Evolutionary conservation across 2,113 vertebrate species (phyloP).

Genomic region (Tapirus terrestris): DNA sequence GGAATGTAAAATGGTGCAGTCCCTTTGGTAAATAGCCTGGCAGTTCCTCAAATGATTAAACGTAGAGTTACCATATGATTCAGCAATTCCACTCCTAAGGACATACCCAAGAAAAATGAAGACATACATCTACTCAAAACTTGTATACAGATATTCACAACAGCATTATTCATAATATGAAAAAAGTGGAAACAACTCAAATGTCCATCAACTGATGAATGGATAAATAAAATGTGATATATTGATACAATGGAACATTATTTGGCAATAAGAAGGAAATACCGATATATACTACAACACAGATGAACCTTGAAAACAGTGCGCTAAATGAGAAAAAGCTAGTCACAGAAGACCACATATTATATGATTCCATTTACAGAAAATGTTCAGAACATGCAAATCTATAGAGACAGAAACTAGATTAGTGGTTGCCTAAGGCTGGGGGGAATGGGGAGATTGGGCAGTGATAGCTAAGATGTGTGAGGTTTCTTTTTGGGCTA

Average conservation of each 20-base stretch:
- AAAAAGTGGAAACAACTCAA: constrained; percentile 13
- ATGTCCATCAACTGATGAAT: background rate
- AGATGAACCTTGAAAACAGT: background rate
- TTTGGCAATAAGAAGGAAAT: constrained; percentile 7
- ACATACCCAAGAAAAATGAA: background rate
- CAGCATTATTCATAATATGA: background rate
- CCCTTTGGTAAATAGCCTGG: background rate
- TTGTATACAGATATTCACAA: background rate
- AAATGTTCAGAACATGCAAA: background rate
- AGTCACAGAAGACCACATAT: background rate
- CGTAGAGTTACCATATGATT: background rate
- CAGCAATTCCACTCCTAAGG: background rate
- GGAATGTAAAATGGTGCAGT: background rate
- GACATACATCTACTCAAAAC: background rate
- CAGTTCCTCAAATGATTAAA: background rate
- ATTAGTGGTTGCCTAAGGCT: background rate
- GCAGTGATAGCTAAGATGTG: background rate
- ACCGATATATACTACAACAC: background rate
- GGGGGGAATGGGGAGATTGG: background rate
- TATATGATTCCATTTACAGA: background rate
- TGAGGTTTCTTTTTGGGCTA: background rate
- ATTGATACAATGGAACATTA: background rate
- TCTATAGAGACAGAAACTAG: background rate
- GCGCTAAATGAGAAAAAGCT: background rate
- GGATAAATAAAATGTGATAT: background rate